Evolutionary conservation across 2,797 vertebrate genomes (phyloP).

Genomic region (Dicrostonyx torquatus): DNA sequence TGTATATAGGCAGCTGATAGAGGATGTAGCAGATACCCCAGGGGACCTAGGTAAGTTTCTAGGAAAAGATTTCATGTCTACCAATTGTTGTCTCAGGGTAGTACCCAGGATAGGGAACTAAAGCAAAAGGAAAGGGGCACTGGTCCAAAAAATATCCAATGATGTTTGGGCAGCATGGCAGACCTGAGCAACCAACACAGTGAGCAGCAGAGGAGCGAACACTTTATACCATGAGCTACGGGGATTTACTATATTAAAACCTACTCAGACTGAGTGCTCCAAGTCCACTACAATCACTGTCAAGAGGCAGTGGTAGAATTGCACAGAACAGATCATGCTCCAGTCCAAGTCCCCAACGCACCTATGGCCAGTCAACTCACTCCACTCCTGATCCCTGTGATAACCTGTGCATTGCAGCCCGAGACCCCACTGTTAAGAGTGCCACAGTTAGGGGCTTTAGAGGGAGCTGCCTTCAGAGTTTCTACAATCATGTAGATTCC

Average conservation of each 20-base stretch:
- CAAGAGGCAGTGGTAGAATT: neutral
- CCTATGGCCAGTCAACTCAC: neutral
- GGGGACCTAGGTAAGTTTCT: neutral
- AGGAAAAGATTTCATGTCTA: neutral
- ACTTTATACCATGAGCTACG: neutral
- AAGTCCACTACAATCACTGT: neutral
- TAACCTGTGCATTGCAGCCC: neutral
- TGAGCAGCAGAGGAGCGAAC: neutral
- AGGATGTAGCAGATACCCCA: neutral
- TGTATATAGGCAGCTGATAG: neutral
- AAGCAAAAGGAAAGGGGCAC: neutral
- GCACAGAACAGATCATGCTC: neutral
- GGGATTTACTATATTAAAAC: neutral
- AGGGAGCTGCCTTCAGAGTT: neutral
- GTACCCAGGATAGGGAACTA: neutral
- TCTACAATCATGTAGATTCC: neutral
- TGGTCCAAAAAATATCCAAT: neutral
- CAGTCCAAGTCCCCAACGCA: neutral
- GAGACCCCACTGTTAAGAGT: neutral
- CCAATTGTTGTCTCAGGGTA: neutral
- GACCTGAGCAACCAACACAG: neutral
- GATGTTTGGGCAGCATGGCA: neutral
- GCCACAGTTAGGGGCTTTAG: neutral
- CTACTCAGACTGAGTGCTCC: neutral
- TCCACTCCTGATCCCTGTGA: neutral